Percentiles rank a stretch among this genome's conserved stretches.
Conservation (phyloP, 2,797 vertebrate species). For the Acipenser transmontanus region DNA sequence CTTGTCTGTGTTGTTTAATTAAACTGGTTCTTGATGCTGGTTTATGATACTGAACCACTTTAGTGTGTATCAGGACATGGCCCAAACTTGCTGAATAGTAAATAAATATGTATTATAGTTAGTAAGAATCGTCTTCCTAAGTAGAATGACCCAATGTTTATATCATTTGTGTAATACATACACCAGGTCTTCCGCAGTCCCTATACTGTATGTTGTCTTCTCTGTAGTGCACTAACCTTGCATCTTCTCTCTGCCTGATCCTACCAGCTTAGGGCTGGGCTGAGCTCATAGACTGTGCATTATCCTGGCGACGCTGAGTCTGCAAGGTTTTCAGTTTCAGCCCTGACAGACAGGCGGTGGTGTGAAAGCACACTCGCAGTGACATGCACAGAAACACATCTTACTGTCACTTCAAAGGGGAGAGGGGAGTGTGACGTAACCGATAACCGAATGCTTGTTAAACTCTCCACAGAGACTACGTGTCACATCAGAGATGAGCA, state of each 20-base stretch:
- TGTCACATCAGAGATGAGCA: too few species aligned
- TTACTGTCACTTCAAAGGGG: neutral
- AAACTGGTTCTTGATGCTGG: too few species aligned
- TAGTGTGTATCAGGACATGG: too few species aligned
- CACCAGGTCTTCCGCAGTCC: too few species aligned
- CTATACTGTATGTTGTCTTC: neutral
- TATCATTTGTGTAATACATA: too few species aligned
- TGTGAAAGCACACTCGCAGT: neutral
- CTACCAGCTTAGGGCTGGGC: neutral
- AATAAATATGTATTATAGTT: too few species aligned
- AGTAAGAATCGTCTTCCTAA: too few species aligned
- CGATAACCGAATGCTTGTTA: neutral
- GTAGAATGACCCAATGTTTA: too few species aligned
- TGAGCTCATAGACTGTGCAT: conserved; percentile 3
- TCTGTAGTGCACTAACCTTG: neutral
- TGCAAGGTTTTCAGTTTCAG: conserved; percentile 2
- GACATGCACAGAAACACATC: neutral
- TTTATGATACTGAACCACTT: too few species aligned
- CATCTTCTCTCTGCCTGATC: neutral
- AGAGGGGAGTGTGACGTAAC: neutral
- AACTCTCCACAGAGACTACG: neutral
- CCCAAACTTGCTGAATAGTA: too few species aligned
- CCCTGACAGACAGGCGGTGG: neutral
- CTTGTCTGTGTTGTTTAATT: too few species aligned
- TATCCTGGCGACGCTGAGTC: neutral